A percentile compares a stretch with the other conserved stretches of the same genome.
Evolutionary conservation across 2,113 vertebrate genomes (phyloP).

Genomic region (Xiphorhynchus elegans): DNA sequence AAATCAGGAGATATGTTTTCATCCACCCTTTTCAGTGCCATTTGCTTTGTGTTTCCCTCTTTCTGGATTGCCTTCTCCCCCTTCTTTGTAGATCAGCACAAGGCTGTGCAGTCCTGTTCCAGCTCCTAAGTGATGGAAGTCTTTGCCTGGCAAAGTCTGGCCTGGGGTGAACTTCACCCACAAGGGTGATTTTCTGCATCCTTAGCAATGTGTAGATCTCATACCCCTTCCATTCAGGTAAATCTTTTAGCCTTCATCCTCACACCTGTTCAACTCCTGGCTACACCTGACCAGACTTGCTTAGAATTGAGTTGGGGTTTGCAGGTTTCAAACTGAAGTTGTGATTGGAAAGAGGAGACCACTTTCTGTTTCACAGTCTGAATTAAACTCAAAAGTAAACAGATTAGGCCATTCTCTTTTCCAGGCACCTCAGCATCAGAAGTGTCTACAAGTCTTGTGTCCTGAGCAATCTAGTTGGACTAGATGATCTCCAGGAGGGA

Average conservation of each 20-base stretch:
- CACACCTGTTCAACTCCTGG: neutral
- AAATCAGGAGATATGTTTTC: conserved; percentile 7
- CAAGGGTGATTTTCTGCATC: neutral
- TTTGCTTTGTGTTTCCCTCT: neutral
- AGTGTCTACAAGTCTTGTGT: neutral
- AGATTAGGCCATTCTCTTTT: neutral
- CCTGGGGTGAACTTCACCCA: neutral
- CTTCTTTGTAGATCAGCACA: neutral
- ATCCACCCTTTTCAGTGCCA: neutral
- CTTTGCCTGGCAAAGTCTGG: neutral
- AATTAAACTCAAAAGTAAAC: neutral
- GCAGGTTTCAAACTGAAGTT: neutral
- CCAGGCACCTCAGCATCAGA: fast-evolving
- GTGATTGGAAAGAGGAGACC: neutral
- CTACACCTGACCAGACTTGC: neutral
- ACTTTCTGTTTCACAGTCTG: fast-evolving
- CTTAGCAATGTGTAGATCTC: neutral
- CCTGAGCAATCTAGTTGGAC: neutral
- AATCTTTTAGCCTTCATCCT: neutral
- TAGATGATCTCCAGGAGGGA: neutral
- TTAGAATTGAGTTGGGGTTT: neutral
- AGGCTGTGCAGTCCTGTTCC: neutral
- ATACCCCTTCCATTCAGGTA: neutral
- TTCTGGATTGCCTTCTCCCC: neutral
- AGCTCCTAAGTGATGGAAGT: neutral